These are phyloP conservation scores for Chloroceryle inda DNA, from an alignment of 2,797 vertebrate genomes.

Conservation along the genomic window DNA sequence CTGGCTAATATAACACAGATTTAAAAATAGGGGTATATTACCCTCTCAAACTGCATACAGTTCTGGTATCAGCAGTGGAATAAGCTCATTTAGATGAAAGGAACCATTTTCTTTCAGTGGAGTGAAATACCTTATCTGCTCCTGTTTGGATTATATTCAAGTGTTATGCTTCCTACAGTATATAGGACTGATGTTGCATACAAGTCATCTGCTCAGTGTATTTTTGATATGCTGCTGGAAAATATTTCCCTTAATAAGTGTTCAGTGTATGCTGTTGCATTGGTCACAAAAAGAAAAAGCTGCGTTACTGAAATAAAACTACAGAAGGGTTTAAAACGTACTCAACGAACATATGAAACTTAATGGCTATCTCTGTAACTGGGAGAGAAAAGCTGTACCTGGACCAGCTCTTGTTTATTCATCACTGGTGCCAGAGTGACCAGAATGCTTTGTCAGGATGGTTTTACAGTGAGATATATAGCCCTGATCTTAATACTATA, in stretches of 20 bases:
- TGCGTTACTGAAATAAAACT: conserved; percentile 33
- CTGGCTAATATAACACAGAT: conserved; percentile 31
- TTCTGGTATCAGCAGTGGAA: conserved; percentile 27
- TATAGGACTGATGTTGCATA: conserved; percentile 58
- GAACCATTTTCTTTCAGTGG: conserved; percentile 45
- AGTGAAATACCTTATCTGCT: conserved; percentile 63
- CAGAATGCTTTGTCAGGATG: not conserved
- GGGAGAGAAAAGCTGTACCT: not conserved
- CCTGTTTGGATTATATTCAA: conserved; percentile 62
- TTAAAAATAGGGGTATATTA: conserved; percentile 30
- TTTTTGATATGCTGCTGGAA: conserved; percentile 61
- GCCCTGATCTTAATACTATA: not conserved
- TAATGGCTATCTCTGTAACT: conserved; percentile 42
- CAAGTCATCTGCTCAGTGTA: conserved; percentile 57
- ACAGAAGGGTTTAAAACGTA: conserved; percentile 19
- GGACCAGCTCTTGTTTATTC: conserved; percentile 40
- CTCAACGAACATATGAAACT: not conserved
- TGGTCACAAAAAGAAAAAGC: conserved; percentile 55
- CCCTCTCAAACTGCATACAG: conserved; percentile 6
- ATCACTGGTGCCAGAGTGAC: conserved; percentile 8
- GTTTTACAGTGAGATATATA: not conserved
- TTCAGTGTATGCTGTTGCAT: conserved; percentile 8
- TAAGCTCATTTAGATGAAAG: conserved; percentile 68
- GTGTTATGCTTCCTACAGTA: conserved; percentile 47
- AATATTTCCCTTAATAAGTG: conserved; percentile 59